A percentile compares a stretch with the other conserved stretches of the same genome.
Evolutionary conservation across 1,140 invertebrate species (phyloP).

Genomic region (Eulimnadia texana): DNA sequence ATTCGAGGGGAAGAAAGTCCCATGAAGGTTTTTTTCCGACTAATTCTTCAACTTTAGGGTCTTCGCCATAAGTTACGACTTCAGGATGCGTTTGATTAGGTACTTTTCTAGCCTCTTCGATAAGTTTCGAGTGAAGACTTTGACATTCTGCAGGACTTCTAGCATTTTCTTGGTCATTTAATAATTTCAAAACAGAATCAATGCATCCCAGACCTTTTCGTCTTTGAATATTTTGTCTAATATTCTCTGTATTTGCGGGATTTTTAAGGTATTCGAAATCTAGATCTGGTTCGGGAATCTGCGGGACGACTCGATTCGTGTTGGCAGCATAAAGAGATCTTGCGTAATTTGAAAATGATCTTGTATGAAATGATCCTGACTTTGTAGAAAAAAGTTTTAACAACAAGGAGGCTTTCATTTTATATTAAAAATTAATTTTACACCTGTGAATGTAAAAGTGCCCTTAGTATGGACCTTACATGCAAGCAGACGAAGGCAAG

Average conservation of each 20-base stretch:
- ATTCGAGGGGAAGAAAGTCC: conserved; percentile 39
- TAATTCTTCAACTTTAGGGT: conserved; percentile 41
- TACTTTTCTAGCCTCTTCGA: conserved; percentile 44
- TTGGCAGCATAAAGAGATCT: neutral
- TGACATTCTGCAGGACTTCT: conserved; percentile 15
- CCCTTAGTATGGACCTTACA: too few species aligned
- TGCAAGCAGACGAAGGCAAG: too few species aligned
- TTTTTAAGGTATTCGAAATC: conserved; percentile 46
- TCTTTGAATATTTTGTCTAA: conserved; percentile 44
- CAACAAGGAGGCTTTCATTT: too few species aligned
- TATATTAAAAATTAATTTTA: too few species aligned
- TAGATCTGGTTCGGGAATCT: conserved; percentile 20
- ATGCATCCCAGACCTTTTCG: conserved; percentile 56
- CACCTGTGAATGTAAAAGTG: too few species aligned
- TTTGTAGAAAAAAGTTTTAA: too few species aligned
- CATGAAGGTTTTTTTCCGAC: conserved; percentile 38
- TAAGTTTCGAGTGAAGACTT: conserved; percentile 31
- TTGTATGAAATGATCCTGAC: too few species aligned
- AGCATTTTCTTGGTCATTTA: conserved; percentile 20
- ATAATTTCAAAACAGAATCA: conserved; percentile 39
- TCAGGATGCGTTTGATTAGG: conserved; percentile 60
- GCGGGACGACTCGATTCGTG: neutral
- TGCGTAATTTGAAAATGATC: too few species aligned
- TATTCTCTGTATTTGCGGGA: conserved; percentile 38
- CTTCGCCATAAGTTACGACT: conserved; percentile 35